These are phyloP conservation scores for Asteroscopus sphinx DNA, from an alignment of 2,888 invertebrate species.

Conservation along the genomic window DNA sequence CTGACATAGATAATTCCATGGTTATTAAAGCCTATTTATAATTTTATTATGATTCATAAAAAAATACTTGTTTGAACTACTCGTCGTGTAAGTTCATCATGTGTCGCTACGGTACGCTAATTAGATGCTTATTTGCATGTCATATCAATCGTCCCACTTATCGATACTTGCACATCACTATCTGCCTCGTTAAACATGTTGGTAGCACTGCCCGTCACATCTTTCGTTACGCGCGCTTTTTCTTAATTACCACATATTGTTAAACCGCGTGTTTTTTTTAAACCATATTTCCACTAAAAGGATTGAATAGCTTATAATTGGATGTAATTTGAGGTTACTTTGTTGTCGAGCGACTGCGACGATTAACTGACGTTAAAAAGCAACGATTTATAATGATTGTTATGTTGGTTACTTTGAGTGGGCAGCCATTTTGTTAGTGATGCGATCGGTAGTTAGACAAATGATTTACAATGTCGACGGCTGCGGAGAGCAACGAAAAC, in stretches of 20 bases:
- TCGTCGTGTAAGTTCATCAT: constrained; percentile 42
- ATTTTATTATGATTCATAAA: constrained; percentile 49
- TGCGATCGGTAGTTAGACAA: constrained; percentile 77
- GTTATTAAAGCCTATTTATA: constrained; percentile 39
- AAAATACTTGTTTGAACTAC: constrained; percentile 50
- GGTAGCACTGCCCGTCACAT: constrained; percentile 83
- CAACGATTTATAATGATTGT: constrained; percentile 79
- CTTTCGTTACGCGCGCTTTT: constrained; percentile 84
- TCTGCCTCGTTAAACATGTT: constrained; percentile 76
- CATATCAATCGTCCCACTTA: constrained; percentile 59
- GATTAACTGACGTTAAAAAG: constrained; percentile 80
- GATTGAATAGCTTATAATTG: constrained; percentile 89
- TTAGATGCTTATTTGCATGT: constrained; percentile 60
- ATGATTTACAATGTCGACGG: constrained; percentile 79
- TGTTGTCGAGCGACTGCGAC: constrained; percentile 80
- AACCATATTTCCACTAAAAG: constrained; percentile 81
- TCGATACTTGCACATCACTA: constrained; percentile 75
- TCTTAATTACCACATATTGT: constrained; percentile 87
- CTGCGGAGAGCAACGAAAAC: constrained; percentile 63
- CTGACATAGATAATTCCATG: constrained; percentile 41
- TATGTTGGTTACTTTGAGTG: constrained; percentile 72
- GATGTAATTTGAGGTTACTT: constrained; percentile 88
- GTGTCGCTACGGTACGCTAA: constrained; percentile 51
- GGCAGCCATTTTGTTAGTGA: constrained; percentile 80
- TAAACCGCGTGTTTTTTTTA: constrained; percentile 69